Conservation (phyloP, 2,888 invertebrate species). For the Eupeodes luniger region DNA sequence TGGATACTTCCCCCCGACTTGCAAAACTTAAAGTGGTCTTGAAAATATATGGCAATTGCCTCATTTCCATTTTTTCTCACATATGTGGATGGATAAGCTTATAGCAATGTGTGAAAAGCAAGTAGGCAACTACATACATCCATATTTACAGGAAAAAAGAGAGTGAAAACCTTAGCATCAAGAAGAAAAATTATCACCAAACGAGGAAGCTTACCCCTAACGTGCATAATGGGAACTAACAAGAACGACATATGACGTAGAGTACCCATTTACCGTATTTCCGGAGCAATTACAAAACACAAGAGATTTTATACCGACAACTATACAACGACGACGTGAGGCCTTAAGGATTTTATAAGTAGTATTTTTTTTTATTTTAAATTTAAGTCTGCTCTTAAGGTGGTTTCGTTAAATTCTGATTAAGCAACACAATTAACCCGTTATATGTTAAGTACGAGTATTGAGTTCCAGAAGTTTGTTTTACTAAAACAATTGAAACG, state of each 20-base stretch:
- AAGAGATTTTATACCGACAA: slow-evolving; percentile 17
- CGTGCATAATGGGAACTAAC: slow-evolving; percentile 71
- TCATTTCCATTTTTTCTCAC: slow-evolving; percentile 74
- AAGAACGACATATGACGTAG: slow-evolving; percentile 64
- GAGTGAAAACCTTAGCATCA: slow-evolving; percentile 26
- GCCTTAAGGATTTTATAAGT: slow-evolving; percentile 52
- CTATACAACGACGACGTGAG: slow-evolving; percentile 37
- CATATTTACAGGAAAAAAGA: neutral
- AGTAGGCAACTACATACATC: slow-evolving; percentile 7
- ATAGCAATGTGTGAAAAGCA: slow-evolving; percentile 35
- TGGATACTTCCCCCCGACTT: slow-evolving; percentile 73
- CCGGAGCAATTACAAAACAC: slow-evolving; percentile 72
- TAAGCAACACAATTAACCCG: slow-evolving; percentile 70
- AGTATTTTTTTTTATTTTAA: slow-evolving; percentile 12
- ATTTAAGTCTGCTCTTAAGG: slow-evolving; percentile 34
- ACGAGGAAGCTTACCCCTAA: slow-evolving; percentile 73
- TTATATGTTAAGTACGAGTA: slow-evolving; percentile 28
- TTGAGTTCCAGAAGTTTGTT: slow-evolving; percentile 52
- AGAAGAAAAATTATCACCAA: slow-evolving; percentile 70
- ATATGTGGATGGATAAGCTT: slow-evolving; percentile 14
- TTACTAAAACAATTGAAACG: slow-evolving; percentile 65
- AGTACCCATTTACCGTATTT: slow-evolving; percentile 71
- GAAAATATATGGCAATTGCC: slow-evolving; percentile 71
- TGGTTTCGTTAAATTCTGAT: slow-evolving; percentile 62
- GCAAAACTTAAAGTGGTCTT: slow-evolving; percentile 63